Base-by-base conservation (phyloP, 2,113 vertebrate genomes). In the Tragelaphus buxtoni region DNA sequence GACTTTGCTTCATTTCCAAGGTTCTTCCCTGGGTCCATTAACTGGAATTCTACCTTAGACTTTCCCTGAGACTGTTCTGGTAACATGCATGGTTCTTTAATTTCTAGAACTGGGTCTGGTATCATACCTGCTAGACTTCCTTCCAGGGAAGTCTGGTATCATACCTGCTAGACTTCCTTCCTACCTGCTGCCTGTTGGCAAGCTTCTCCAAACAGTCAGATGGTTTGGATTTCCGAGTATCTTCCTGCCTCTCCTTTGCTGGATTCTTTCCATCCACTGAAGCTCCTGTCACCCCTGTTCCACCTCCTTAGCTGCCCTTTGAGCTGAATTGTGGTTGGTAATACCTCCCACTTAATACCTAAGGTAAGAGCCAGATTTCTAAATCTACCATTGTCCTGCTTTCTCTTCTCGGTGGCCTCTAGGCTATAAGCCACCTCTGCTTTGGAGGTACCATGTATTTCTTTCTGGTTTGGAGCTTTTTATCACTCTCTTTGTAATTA, bases 1-100 rank as follows among this genome's bases (percentile, higher is more conserved):
- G 28, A 47, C 72, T 60, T 83, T 77, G 65, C 24, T 94, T 94
- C 76, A 26, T 96, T 96, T 93, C 77, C 28, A 55, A 85, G 69
- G n/a, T 86, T 79, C 9, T 90, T 26, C 35, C 24, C 39, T 81
- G 28, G 45, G 22, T 86, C 45, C 55, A 1, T 39, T 77, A 61
- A 91, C 20, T 88, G 30, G 22, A 55, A 88, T 93, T 91, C 81
- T 93, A 20, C 55, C 17, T 24, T 56, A 63, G 18, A 49, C 42
- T 63, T 79, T 93, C 61, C 56, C 42, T 60, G 65, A 79, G 20
- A 58, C 24, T 93, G 8, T 96, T 85, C 85, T 89, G 55, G 55
- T 74, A 65, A 39, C 7, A 13, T 85, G 4, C 4, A 22, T 85
- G 56, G 35, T 82, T 96, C 49, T 96, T 32, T 81, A 35, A 28